These are phyloP conservation scores for Stichodactyla mertensii DNA, from an alignment of 64 coral and sea anemone genomes.

Conservation along the genomic window DNA sequence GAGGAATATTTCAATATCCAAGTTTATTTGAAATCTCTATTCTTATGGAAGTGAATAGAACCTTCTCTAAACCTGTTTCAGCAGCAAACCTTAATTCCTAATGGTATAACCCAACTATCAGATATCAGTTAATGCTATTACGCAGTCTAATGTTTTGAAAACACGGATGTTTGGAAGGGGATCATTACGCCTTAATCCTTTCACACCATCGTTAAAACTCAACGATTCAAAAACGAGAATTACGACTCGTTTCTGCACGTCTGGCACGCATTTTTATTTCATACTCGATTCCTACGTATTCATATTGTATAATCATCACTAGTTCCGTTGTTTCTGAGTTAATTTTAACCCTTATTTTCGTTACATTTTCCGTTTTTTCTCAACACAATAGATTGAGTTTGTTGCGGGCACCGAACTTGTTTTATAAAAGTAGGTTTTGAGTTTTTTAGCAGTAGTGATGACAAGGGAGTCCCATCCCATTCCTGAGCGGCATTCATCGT, in stretches of 20 bases:
- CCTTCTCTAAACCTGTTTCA: too few species aligned
- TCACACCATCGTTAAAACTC: neutral
- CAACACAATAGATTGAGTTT: neutral
- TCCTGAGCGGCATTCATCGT: neutral
- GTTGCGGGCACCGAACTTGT: neutral
- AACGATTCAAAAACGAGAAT: neutral
- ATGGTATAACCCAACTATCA: too few species aligned
- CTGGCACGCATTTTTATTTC: neutral
- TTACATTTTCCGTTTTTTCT: neutral
- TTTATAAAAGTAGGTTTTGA: neutral
- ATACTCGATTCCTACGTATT: neutral
- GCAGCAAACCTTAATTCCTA: too few species aligned
- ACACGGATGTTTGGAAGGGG: neutral
- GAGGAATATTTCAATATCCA: too few species aligned
- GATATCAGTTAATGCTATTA: neutral
- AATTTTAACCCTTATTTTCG: neutral
- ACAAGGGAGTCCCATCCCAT: neutral
- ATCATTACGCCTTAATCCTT: neutral
- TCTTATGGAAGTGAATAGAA: too few species aligned
- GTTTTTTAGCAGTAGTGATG: neutral
- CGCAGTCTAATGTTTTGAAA: too few species aligned
- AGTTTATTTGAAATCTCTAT: too few species aligned
- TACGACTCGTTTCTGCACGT: neutral
- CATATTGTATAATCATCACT: neutral
- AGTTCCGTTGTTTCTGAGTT: constrained; percentile 3